phyloP scores from a whole-genome alignment of 2,797 vertebrate genomes.

The Phyllotis vaccarum region DNA sequence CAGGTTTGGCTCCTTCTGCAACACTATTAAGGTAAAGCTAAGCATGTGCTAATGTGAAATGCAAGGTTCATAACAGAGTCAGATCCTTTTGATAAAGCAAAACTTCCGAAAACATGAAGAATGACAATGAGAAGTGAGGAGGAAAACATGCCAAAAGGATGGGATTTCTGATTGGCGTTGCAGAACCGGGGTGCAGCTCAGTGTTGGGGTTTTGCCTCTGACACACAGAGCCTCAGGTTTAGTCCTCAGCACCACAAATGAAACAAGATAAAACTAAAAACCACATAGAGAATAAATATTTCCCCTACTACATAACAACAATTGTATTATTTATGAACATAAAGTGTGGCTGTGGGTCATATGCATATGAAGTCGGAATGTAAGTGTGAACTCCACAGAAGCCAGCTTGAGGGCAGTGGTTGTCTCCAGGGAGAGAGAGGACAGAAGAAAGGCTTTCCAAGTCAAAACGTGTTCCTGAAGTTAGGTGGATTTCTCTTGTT shows the following conservation, averaged over 20 bases:
- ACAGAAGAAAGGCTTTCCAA: not conserved
- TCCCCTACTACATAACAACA: not conserved
- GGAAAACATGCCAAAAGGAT: constrained; percentile 11
- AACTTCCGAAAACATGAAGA: constrained; percentile 48
- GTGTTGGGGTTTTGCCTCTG: not conserved
- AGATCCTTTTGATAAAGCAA: constrained; percentile 67
- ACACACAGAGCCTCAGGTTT: not conserved
- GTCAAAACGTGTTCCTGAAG: constrained; percentile 20
- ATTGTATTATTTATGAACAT: constrained; percentile 54
- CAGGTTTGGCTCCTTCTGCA: constrained; percentile 49
- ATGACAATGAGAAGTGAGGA: constrained; percentile 14
- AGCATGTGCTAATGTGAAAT: not conserved
- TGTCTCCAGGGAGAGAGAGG: not conserved
- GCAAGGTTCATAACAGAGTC: constrained; percentile 41
- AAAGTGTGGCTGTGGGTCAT: not conserved
- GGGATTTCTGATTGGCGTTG: constrained; percentile 48
- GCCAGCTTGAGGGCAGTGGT: not conserved
- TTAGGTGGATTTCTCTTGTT: not conserved
- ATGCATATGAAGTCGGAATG: not conserved
- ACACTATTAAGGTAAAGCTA: constrained; percentile 67
- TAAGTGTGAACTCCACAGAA: not conserved
- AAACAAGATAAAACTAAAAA: not conserved
- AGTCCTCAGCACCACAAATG: not conserved
- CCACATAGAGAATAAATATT: not conserved
- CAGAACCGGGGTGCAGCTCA: not conserved